These are phyloP conservation scores for Melieria crassipennis DNA, from an alignment of 2,888 invertebrate genomes.

Conservation along the genomic window DNA sequence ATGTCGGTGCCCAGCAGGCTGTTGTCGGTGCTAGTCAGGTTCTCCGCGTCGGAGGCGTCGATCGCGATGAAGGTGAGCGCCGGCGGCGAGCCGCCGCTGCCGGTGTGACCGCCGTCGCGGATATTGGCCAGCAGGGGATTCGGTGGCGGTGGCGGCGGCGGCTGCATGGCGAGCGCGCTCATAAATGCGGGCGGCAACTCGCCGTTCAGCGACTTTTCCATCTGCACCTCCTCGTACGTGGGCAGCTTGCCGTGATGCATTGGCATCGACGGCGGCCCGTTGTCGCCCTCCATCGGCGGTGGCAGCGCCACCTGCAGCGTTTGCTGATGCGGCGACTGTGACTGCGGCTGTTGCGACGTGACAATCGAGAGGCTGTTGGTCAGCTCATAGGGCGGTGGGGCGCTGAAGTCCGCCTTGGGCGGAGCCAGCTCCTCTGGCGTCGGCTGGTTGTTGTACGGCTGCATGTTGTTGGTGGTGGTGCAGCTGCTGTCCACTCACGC, in stretches of 20 bases:
- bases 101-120: slow-evolving; percentile 51
- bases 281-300: not conserved
- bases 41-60: slow-evolving; percentile 75
- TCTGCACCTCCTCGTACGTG: slow-evolving; percentile 91
- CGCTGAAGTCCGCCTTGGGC: slow-evolving; percentile 84
- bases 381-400: slow-evolving; percentile 89
- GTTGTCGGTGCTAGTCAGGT: slow-evolving; percentile 76
- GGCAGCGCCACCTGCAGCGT: slow-evolving; percentile 53
- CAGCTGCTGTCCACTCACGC: not conserved
- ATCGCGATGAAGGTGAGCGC: slow-evolving; percentile 80
- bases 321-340: slow-evolving; percentile 30
- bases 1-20: slow-evolving; percentile 90
- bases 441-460: slow-evolving; percentile 42
- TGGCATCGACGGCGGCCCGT: slow-evolving; percentile 50
- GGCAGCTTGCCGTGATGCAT: slow-evolving; percentile 75
- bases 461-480: slow-evolving; percentile 10
- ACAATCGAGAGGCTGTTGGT: slow-evolving; percentile 37
- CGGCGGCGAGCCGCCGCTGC: slow-evolving; percentile 58
- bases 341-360: slow-evolving; percentile 31
- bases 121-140: slow-evolving; percentile 56
- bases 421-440: slow-evolving; percentile 74
- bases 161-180: slow-evolving; percentile 55
- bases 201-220: slow-evolving; percentile 84
- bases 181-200: slow-evolving; percentile 68
- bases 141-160: slow-evolving; percentile 58